phyloP scores from a whole-genome alignment of 1,140 invertebrate genomes.

The Drosophila miranda region DNA sequence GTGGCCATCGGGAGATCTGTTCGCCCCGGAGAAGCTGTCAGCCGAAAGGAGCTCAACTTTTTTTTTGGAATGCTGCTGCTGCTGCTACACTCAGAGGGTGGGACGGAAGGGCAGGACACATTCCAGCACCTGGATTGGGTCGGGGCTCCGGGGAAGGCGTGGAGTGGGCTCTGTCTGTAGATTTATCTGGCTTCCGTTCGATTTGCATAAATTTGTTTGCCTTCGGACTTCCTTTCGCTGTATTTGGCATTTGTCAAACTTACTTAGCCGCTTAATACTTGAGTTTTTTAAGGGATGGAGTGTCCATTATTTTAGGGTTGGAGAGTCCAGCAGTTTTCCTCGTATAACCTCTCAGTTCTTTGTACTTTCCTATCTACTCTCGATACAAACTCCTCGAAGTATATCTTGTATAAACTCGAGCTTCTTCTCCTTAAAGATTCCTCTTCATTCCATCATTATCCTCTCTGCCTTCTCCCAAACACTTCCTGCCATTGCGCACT shows the following conservation, averaged over 20 bases:
- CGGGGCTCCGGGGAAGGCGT: constrained; percentile 1
- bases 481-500: too few species aligned
- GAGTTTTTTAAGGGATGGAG: background rate
- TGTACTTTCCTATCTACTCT: too few species aligned
- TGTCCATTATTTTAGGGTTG: background rate
- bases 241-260: constrained; percentile 3
- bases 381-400: too few species aligned
- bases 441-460: too few species aligned
- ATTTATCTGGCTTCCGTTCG: constrained; percentile 64
- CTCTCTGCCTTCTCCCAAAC: too few species aligned
- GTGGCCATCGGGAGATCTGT: constrained; percentile 36
- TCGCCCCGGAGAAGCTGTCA: constrained; percentile 30
- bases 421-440: too few species aligned
- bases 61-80: background rate
- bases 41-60: constrained; percentile 51
- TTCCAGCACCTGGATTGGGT: constrained; percentile 62
- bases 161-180: constrained; percentile 13
- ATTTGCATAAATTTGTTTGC: constrained; percentile 24
- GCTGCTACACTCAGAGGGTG: background rate
- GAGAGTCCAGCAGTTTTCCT: too few species aligned
- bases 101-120: constrained; percentile 8
- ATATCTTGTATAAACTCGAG: too few species aligned
- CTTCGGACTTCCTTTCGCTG: background rate
- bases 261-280: background rate
- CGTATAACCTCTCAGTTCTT: too few species aligned